Evolutionary conservation across 2,888 invertebrate genomes (phyloP).

Genomic region (Tinea pellionella): DNA sequence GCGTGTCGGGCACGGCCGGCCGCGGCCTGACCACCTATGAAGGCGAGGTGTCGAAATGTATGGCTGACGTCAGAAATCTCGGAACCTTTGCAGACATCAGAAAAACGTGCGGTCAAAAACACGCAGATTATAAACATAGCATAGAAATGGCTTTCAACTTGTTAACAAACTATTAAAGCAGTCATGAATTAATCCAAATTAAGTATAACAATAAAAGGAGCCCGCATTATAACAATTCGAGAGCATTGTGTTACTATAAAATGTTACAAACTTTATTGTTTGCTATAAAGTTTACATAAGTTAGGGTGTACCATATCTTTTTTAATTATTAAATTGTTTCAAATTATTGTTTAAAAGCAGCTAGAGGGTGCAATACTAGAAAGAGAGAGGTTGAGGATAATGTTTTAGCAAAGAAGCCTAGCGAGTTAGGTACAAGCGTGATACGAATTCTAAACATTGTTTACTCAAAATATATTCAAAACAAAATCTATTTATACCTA

Average conservation of each 20-base stretch:
- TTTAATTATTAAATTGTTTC: not conserved
- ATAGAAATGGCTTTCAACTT: no score
- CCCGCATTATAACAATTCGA: not conserved
- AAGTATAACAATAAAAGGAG: not conserved
- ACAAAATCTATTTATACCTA: not conserved
- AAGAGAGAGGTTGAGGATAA: constrained; percentile 41
- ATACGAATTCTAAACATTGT: not conserved
- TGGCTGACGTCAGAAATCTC: constrained; percentile 13
- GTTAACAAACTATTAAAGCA: no score
- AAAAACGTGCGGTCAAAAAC: not conserved
- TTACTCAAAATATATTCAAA: constrained; percentile 1
- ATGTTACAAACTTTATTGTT: not conserved
- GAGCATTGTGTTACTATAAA: not conserved
- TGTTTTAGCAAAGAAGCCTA: constrained; percentile 3
- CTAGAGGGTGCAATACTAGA: constrained; percentile 20
- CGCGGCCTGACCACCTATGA: constrained; percentile 32
- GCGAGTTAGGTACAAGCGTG: constrained; percentile 1
- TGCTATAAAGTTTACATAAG: not conserved
- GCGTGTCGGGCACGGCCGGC: constrained; percentile 38
- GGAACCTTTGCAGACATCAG: not conserved
- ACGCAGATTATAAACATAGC: not conserved
- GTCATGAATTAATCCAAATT: not conserved
- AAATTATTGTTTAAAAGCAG: not conserved
- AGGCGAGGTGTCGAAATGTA: constrained; percentile 22
- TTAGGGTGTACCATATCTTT: not conserved